phyloP scores from a whole-genome alignment of 2,888 invertebrate species.

The Spialia ferax region DNA sequence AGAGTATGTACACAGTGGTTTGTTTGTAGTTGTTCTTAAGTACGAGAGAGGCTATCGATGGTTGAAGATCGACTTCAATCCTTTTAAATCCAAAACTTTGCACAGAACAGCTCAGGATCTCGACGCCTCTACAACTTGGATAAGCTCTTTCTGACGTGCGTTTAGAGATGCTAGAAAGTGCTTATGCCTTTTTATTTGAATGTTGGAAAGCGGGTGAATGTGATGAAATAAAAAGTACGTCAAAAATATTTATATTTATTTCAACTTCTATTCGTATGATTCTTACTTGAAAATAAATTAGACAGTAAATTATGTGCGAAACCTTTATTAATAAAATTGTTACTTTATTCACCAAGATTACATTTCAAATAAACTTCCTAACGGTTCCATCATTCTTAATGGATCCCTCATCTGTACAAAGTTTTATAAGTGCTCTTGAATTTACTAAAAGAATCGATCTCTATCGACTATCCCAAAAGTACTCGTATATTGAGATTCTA shows the following conservation, averaged over 20 bases:
- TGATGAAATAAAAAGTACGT: not conserved
- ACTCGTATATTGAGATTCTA: too few species aligned
- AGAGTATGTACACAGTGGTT: conserved; percentile 48
- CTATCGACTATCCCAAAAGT: too few species aligned
- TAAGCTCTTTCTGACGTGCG: conserved; percentile 43
- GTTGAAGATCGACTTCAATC: conserved; percentile 48
- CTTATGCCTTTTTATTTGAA: conserved; percentile 3
- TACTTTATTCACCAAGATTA: too few species aligned
- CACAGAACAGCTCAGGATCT: conserved; percentile 45
- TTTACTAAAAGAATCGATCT: too few species aligned
- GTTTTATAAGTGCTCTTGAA: too few species aligned
- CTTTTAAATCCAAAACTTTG: conserved; percentile 58
- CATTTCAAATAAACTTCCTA: too few species aligned
- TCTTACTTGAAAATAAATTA: too few species aligned
- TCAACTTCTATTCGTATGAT: too few species aligned
- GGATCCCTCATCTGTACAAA: too few species aligned
- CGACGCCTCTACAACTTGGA: conserved; percentile 43
- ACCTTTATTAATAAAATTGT: too few species aligned
- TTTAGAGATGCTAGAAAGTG: conserved; percentile 40
- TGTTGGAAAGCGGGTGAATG: not conserved
- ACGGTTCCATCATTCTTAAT: too few species aligned
- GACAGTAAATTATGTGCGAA: too few species aligned
- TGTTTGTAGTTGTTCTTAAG: conserved; percentile 49
- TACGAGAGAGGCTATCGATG: conserved; percentile 46
- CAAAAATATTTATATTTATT: not conserved